A percentile compares a stretch with the other conserved stretches of the same genome.
These are phyloP conservation scores for Cerastoderma edule DNA, from an alignment of 2,888 invertebrate species.

Conservation along the genomic window DNA sequence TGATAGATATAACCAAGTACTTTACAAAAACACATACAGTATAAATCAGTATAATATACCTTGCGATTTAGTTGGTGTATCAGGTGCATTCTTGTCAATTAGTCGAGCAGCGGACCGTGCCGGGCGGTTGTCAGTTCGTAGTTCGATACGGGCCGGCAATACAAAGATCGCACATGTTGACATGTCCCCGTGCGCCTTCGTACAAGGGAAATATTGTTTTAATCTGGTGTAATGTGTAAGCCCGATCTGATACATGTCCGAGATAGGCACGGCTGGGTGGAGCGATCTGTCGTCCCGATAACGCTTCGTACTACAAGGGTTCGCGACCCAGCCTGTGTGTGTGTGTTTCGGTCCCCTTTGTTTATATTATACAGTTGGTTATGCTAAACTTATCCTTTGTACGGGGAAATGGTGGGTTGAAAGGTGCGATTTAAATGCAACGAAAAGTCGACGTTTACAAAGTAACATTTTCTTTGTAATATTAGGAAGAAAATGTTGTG, in stretches of 20 bases:
- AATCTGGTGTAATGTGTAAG: slow-evolving; percentile 28
- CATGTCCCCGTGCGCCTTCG: slow-evolving; percentile 38
- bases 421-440: no score
- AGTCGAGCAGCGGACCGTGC: background rate
- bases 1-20: no score
- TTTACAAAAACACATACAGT: no score
- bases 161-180: slow-evolving; percentile 55
- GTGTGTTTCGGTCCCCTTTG: slow-evolving; percentile 32
- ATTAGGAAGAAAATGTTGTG: no score
- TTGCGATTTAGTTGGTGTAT: no score
- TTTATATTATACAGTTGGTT: no score
- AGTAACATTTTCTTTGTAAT: no score
- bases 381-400: no score
- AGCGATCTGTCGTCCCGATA: slow-evolving; percentile 37
- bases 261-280: slow-evolving; percentile 19
- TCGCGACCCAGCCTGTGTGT: slow-evolving; percentile 40
- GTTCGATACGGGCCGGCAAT: slow-evolving; percentile 9
- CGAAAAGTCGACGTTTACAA: no score
- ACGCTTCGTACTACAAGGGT: slow-evolving; percentile 43
- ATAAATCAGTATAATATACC: no score
- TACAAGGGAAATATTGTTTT: slow-evolving; percentile 55
- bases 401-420: no score
- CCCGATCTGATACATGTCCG: slow-evolving; percentile 24
- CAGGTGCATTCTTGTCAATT: slow-evolving; percentile 9
- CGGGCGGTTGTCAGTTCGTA: background rate